These are phyloP conservation scores for Oppia nitens DNA, from an alignment of 1,140 invertebrate species.

Conservation along the genomic window DNA sequence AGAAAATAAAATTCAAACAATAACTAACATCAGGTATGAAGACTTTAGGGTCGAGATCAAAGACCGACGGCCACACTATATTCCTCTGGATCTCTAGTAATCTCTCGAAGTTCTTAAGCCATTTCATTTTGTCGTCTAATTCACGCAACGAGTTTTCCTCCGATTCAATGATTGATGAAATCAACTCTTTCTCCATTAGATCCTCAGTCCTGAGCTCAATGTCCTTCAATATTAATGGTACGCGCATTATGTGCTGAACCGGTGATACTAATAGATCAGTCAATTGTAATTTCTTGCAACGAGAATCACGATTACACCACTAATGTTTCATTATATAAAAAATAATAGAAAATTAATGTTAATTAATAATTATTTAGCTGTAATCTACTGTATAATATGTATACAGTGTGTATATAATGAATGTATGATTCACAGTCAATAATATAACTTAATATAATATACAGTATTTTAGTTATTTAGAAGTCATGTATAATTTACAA, in stretches of 20 bases:
- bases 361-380: too few relatives aligned
- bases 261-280: slow-evolving; percentile 47
- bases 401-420: too few relatives aligned
- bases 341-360: slow-evolving; percentile 12
- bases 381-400: too few relatives aligned
- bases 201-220: slow-evolving; percentile 40
- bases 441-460: too few relatives aligned
- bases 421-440: too few relatives aligned
- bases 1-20: too few relatives aligned
- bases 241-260: slow-evolving; percentile 50
- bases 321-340: slow-evolving; percentile 24
- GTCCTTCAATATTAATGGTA: slow-evolving; percentile 44
- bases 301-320: slow-evolving; percentile 40
- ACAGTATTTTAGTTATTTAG: too few relatives aligned
- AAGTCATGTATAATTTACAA: too few relatives aligned
- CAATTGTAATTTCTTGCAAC: slow-evolving; percentile 45
- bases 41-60: slow-evolving; percentile 43
- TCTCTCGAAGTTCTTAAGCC: slow-evolving; percentile 52
- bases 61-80: slow-evolving; percentile 45
- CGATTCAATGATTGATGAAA: slow-evolving; percentile 40
- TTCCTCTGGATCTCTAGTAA: slow-evolving; percentile 48
- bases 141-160: slow-evolving; percentile 44
- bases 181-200: slow-evolving; percentile 33
- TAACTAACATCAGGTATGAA: slow-evolving; percentile 49
- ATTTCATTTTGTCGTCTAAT: slow-evolving; percentile 51